Base-by-base conservation (phyloP, 1,140 invertebrate genomes). In the Zaprionus capensis region DNA sequence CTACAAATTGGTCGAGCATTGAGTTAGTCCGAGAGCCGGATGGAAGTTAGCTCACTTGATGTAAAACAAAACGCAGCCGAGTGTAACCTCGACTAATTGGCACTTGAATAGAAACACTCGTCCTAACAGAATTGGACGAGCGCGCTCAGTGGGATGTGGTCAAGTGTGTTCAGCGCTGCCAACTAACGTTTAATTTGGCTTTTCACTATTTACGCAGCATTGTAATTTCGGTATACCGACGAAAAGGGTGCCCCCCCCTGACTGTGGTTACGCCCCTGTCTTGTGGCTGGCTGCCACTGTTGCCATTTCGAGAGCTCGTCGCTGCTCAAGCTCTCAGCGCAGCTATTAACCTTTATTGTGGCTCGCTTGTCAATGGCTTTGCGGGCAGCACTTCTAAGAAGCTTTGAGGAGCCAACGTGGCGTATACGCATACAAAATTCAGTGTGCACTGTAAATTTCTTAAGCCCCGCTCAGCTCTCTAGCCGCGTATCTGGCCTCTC, bases 11-110 rank as follows among this genome's bases (percentile, higher is more conserved):
- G 41, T 24, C 22, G 63, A 49, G 41, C 44, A 59, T 72, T 72
- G 41, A 65, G 62, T 5, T 24, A 65, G 46, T 28, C 46, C 31
- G n/a, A 31, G 41, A 26, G 31, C 41, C 24, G 41, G 6, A 15
- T 46, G 15, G 24, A 44, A 15, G 36, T 14, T 28, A 24, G 26
- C 28, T 70, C 36, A 64, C 65, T 76, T 65, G 63, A 57, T 69
- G n/a, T 64, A 36, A 58, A 70, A 73, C 76, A 64, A 81, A 76
- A 67, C 58, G 20, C 58, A 71, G 66, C 46, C 65, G 38, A 76
- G 71, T 66, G 65, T 59, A 70, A 71, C 68, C 86, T 62, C 72
- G 51, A 51, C 85, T 88, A 88, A 88, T 88, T 88, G 85, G 79
- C 68, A 73, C 85, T 88, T 82, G 73, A 80, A 81, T 70, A 62